Conservation (phyloP, 2,113 vertebrate species). For the Gopherus flavomarginatus region DNA sequence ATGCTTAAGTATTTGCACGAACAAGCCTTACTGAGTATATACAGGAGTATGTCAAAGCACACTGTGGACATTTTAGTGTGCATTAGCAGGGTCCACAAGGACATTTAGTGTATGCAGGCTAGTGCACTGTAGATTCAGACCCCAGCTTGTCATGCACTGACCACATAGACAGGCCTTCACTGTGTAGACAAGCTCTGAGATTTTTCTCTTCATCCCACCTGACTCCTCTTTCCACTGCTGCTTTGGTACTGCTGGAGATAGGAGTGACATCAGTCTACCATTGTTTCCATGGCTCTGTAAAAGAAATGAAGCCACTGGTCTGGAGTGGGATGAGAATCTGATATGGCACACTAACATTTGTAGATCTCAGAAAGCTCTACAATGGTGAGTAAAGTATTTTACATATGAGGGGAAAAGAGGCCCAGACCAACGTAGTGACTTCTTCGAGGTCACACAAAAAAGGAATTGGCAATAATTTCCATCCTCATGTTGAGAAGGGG, state of each 20-base stretch:
- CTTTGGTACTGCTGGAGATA: neutral
- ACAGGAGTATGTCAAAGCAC: neutral
- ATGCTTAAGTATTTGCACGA: neutral
- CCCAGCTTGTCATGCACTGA: too few species aligned
- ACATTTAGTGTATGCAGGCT: neutral
- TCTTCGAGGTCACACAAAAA: neutral
- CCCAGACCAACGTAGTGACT: neutral
- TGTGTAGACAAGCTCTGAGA: neutral
- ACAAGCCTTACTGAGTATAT: neutral
- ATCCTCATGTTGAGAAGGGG: neutral
- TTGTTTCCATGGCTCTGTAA: neutral
- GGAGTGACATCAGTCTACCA: fast-evolving
- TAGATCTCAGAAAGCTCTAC: neutral
- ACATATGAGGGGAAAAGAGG: neutral
- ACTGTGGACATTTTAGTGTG: neutral
- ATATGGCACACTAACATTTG: neutral
- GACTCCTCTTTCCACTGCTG: fast-evolving
- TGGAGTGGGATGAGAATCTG: neutral
- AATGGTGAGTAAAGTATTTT: neutral
- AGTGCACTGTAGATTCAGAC: neutral
- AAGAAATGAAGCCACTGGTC: neutral
- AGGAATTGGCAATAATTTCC: neutral
- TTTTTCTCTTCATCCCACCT: neutral
- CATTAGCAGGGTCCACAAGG: neutral
- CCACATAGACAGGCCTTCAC: neutral